These are phyloP conservation scores for Xestia ashworthii DNA, from an alignment of 2,888 invertebrate species.

Conservation along the genomic window DNA sequence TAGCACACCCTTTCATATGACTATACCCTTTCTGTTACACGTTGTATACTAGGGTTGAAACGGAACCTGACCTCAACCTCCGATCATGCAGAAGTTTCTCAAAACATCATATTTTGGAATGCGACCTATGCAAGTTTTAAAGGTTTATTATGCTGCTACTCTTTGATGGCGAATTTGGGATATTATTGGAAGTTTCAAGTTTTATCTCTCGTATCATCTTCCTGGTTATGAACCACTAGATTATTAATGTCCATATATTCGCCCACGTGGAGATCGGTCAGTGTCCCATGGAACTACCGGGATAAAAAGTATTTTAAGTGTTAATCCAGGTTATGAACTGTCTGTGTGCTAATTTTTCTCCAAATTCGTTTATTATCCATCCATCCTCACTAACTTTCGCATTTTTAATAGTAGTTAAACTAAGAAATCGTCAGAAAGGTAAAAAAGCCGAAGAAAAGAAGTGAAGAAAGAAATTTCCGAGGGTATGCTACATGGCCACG, in stretches of 20 bases:
- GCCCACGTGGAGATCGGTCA: background rate
- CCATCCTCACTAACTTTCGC: background rate
- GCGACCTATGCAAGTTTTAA: background rate
- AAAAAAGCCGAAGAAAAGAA: background rate
- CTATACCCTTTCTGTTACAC: too few relatives aligned
- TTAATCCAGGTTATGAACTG: background rate
- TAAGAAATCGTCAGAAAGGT: background rate
- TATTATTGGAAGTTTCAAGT: background rate
- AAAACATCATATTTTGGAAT: background rate
- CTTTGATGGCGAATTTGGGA: background rate
- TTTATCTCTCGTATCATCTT: background rate
- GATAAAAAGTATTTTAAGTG: background rate
- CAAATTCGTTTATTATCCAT: background rate
- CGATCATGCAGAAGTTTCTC: background rate
- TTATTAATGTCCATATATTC: background rate
- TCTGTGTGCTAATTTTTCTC: background rate
- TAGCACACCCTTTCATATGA: too few relatives aligned
- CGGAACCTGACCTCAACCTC: background rate
- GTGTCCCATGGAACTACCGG: background rate
- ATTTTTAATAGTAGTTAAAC: background rate
- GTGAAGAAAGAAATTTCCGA: background rate
- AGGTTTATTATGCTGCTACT: background rate
- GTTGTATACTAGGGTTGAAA: background rate
- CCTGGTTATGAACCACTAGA: background rate
- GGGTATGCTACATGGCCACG: background rate